Evolutionary conservation across 37 sponge, comb jelly and placozoan species (phyloP), one percentile per base, ranked within the genome.

Genomic region (Dysidea cf. avara): DNA sequence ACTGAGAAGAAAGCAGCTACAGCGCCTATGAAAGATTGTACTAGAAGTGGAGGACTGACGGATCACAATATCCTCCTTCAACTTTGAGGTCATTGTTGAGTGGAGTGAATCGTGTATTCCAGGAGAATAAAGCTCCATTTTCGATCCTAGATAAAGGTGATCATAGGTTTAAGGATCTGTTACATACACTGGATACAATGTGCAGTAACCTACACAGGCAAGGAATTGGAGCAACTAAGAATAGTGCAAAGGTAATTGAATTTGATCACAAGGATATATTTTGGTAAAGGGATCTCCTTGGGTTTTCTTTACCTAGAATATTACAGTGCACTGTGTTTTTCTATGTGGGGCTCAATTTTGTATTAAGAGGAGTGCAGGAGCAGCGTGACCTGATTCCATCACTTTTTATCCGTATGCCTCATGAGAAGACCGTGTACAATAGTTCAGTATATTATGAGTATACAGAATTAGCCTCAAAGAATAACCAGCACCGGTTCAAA

Each of bases 301-400:
- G n/a, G n/a, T n/a, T n/a, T n/a, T n/a, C n/a, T n/a, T n/a, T n/a
- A n/a, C n/a, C n/a, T n/a, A n/a, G n/a, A n/a, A n/a, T n/a, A n/a
- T n/a, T n/a, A n/a, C n/a, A n/a, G n/a, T n/a, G n/a, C n/a, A n/a
- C n/a, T n/a, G n/a, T n/a, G n/a, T n/a, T n/a, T n/a, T n/a, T n/a
- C n/a, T n/a, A n/a, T n/a, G n/a, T n/a, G n/a, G n/a, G n/a, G n/a
- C n/a, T n/a, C n/a, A n/a, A n/a, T n/a, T n/a, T n/a, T n/a, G n/a
- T n/a, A n/a, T n/a, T n/a, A n/a, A n/a, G n/a, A n/a, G n/a, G n/a
- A 22, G 66, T 64, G 12, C 66, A 64, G 38, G 66, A 64, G 38
- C 66, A 64, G 66, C 38, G 34, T 36, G 66, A 64, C 40, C 12
- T 64, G 13, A 11, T 59, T 18, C 26, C 28, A 13, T 12, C 26